A percentile compares a stretch with the other conserved stretches of the same genome.
Evolutionary conservation across 2,888 invertebrate species (phyloP).

Genomic region (Drosophila gaucha): DNA sequence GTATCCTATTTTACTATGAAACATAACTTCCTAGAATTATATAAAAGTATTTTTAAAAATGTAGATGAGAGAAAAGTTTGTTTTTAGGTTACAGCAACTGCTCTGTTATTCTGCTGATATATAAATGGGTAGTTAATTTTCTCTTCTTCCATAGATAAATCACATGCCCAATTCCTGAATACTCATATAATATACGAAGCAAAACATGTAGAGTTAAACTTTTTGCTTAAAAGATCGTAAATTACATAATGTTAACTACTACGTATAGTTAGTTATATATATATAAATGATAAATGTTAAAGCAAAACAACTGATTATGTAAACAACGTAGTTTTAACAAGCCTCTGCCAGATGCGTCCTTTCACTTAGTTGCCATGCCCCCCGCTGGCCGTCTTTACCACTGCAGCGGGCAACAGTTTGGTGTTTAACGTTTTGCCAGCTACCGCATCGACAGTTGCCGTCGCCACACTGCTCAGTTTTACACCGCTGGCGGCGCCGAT

Average conservation of each 20-base stretch:
- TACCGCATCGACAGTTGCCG: slow-evolving; percentile 39
- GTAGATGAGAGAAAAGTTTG: background rate
- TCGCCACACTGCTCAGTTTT: slow-evolving; percentile 43
- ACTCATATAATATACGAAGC: slow-evolving; percentile 27
- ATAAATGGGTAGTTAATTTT: background rate
- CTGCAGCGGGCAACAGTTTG: slow-evolving; percentile 59
- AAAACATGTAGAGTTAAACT: slow-evolving; percentile 34
- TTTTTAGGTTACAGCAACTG: slow-evolving; percentile 1
- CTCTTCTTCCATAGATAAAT: slow-evolving; percentile 14
- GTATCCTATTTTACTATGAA: background rate
- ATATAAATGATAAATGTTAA: slow-evolving; percentile 30
- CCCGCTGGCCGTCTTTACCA: slow-evolving; percentile 59
- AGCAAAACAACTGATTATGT: slow-evolving; percentile 44
- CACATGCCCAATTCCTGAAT: slow-evolving; percentile 9
- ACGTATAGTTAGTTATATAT: slow-evolving; percentile 31
- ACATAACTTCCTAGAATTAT: background rate
- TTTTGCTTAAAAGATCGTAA: slow-evolving; percentile 51
- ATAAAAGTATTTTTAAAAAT: background rate
- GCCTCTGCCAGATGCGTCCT: slow-evolving; percentile 48
- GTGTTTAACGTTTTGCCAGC: slow-evolving; percentile 53
- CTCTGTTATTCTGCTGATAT: background rate
- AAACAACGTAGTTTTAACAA: slow-evolving; percentile 60
- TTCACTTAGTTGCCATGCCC: slow-evolving; percentile 35
- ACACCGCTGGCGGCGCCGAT: slow-evolving; percentile 27
- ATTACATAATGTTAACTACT: slow-evolving; percentile 25